Base-by-base conservation (phyloP, 2,888 invertebrate genomes). In the Ernsta delagoae region DNA sequence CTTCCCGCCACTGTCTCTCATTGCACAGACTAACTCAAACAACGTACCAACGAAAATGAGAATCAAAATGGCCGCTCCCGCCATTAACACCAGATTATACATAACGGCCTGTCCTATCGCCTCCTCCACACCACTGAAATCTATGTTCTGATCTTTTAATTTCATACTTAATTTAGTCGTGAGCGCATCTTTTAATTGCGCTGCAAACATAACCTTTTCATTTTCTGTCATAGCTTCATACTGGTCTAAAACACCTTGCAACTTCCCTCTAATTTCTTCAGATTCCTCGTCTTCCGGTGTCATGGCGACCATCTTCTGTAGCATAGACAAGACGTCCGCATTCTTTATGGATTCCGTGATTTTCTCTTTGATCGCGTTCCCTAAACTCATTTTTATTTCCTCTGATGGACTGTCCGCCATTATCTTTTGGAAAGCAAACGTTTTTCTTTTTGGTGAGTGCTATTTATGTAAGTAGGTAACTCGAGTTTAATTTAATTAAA, bases 131-230 rank as follows among this genome's bases (percentile, higher is more conserved):
- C 84, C 84, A 4, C 80, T 80, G 39, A 91, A 64, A 60, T 87
- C 82, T 0, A 78, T 71, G 8, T 82, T 80, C 0, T 79, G 75
- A 4, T 90, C 87, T 1, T 85, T 74, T 0, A 91, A 39, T 59
- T 83, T 89, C 48, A 74, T 73, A 1, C 82, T 76, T 1, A 93
- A 69, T 66, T 86, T 90, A 8, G 76, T 79, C 0, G 83, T 80
- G 0, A 94, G 64, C 0, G 88, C 81, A 0, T 91, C 84, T 53
- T 86, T 89, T 8, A 94, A 80, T 60, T 90, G 83, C 0, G 74
- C 71, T 0, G 86, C 77, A 45, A 94, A 93, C 5, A 79, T 65
- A 0, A 76, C 78, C 54, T 86, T 90, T 0, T 93, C 92, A 0
- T 81, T 82, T 0, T 87, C 85, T 3, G 76, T 76, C 82, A 92